Conservation (phyloP, 2,888 invertebrate species). For the Cancer borealis region DNA sequence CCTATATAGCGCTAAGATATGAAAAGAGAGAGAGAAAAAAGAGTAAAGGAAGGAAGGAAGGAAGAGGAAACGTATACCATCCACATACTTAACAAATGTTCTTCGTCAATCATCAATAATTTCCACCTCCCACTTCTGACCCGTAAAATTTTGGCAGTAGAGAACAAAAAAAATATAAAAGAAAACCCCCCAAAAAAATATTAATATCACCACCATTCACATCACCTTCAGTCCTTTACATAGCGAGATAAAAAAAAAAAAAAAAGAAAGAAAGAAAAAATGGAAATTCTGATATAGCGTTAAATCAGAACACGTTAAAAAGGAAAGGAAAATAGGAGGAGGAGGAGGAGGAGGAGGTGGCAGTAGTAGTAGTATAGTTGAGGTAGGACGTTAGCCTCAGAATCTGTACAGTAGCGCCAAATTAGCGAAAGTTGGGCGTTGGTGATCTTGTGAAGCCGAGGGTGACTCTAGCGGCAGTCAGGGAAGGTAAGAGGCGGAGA, state of each 20-base stretch:
- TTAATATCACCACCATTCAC: too few species aligned
- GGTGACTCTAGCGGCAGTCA: conserved; percentile 9
- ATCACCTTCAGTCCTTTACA: too few species aligned
- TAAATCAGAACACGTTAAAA: background rate
- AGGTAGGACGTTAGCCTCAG: conserved; percentile 50
- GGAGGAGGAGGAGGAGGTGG: background rate
- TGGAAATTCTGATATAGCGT: too few species aligned
- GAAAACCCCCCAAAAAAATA: too few species aligned
- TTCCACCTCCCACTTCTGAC: too few species aligned
- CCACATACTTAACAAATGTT: too few species aligned
- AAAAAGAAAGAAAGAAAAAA: background rate
- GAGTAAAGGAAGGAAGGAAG: background rate
- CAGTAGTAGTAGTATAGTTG: background rate
- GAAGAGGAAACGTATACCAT: background rate
- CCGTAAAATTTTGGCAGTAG: too few species aligned
- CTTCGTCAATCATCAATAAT: too few species aligned
- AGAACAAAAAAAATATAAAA: too few species aligned
- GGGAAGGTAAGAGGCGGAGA: background rate
- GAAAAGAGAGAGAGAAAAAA: background rate
- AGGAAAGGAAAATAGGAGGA: background rate
- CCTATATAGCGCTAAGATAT: background rate
- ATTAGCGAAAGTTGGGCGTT: conserved; percentile 62
- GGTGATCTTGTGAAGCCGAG: conserved; percentile 40
- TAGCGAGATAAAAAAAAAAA: background rate
- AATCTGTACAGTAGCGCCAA: conserved; percentile 49